These are phyloP conservation scores for Spilosoma lubricipeda DNA, from an alignment of 2,888 invertebrate species.

Conservation along the genomic window DNA sequence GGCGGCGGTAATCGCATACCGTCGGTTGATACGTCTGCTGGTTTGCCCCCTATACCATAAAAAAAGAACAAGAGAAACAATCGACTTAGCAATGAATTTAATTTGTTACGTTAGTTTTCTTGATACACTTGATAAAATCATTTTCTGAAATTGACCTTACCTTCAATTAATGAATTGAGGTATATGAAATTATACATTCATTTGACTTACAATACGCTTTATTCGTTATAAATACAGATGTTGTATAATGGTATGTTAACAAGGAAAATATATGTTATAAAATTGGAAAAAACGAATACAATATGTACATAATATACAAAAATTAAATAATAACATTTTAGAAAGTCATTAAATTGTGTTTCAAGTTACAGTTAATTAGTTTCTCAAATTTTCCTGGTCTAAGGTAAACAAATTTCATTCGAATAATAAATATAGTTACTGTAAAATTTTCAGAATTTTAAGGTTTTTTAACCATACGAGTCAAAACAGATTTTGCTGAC, in stretches of 20 bases:
- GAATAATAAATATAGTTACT: not conserved
- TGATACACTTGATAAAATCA: not conserved
- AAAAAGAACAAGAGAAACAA: too few relatives aligned
- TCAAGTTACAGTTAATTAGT: too few relatives aligned
- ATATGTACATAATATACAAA: not conserved
- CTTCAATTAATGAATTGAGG: not conserved
- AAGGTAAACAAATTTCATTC: not conserved
- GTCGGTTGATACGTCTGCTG: too few relatives aligned
- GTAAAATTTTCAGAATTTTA: too few relatives aligned
- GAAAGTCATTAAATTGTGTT: not conserved
- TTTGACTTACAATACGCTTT: not conserved
- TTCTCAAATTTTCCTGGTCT: not conserved
- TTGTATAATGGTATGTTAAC: not conserved
- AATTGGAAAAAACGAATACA: not conserved
- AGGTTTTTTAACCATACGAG: not conserved
- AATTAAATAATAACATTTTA: not conserved
- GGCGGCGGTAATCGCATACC: too few relatives aligned
- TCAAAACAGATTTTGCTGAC: not conserved
- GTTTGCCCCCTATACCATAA: too few relatives aligned
- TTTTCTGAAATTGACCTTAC: not conserved
- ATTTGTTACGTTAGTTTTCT: not conserved
- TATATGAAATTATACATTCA: not conserved
- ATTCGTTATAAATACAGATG: not conserved
- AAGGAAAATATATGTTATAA: not conserved
- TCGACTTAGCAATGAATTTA: not conserved